Percentiles rank a stretch among this genome's conserved stretches.
Evolutionary conservation across 2,113 vertebrate genomes (phyloP).

Genomic region (Lasiurus cinereus): DNA sequence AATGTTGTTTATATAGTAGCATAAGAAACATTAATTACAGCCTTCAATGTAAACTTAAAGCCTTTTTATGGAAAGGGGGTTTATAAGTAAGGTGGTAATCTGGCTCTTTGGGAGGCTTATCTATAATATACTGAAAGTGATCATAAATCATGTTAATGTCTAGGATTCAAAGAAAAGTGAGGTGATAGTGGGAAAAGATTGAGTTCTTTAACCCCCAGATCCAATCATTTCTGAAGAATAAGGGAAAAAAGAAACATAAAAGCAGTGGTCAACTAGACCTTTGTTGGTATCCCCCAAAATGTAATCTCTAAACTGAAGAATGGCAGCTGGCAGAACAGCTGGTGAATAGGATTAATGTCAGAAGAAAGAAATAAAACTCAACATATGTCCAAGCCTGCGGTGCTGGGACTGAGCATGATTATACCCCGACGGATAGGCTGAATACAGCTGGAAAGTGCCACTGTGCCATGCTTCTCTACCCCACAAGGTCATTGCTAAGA

Average conservation of each 20-base stretch:
- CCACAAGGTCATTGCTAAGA: constrained; percentile 99
- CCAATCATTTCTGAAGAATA: constrained; percentile 89
- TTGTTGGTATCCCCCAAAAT: constrained; percentile 98
- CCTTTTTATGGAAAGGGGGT: constrained; percentile 85
- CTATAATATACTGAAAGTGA: constrained; percentile 85
- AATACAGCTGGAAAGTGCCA: constrained; percentile 99
- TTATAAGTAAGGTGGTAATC: constrained; percentile 88
- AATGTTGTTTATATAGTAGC: constrained; percentile 88
- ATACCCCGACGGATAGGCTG: constrained; percentile 99
- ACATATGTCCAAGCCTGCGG: constrained; percentile 99
- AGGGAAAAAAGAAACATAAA: constrained; percentile 78
- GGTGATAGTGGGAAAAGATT: constrained; percentile 85
- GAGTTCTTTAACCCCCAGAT: constrained; percentile 87
- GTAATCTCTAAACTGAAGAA: constrained; percentile 98
- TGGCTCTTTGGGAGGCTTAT: constrained; percentile 88
- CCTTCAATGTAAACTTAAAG: constrained; percentile 88
- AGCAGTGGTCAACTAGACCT: constrained; percentile 95
- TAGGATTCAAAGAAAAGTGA: constrained; percentile 86
- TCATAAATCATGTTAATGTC: constrained; percentile 88
- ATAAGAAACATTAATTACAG: constrained; percentile 89
- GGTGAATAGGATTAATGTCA: constrained; percentile 99
- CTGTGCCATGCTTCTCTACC: constrained; percentile 92
- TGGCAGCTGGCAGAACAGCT: constrained; percentile 99
- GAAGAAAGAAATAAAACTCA: constrained; percentile 99
- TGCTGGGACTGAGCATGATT: constrained; percentile 98